Evolutionary conservation across 2,888 invertebrate species (phyloP).

Genomic region (Brenthis daphne): DNA sequence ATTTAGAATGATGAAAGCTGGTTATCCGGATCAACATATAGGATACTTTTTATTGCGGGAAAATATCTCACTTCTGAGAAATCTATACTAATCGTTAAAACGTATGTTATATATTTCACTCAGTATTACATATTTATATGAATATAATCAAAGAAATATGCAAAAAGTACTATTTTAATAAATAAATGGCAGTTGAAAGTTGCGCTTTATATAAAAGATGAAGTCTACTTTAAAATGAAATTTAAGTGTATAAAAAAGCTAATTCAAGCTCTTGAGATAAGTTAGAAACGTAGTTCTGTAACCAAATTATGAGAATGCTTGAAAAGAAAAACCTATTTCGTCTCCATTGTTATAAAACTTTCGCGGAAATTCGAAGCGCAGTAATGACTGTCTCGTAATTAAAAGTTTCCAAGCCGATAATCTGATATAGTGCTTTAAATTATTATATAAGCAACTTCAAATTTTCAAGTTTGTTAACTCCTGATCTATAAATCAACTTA

Average conservation of each 20-base stretch:
- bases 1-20: too few species aligned
- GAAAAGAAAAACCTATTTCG: slow-evolving; percentile 17
- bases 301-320: slow-evolving; percentile 24
- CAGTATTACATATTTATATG: too few species aligned
- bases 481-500: neutral
- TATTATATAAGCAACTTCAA: slow-evolving; percentile 10
- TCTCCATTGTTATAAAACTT: slow-evolving; percentile 12
- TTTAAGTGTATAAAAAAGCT: slow-evolving; percentile 9
- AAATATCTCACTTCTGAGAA: too few species aligned
- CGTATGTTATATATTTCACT: too few species aligned
- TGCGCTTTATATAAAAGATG: neutral
- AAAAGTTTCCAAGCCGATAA: slow-evolving; percentile 25
- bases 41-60: too few species aligned
- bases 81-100: too few species aligned
- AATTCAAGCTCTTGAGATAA: slow-evolving; percentile 8
- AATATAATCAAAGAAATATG: too few species aligned
- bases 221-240: slow-evolving; percentile 1
- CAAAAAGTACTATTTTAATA: too few species aligned
- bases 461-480: slow-evolving; percentile 3
- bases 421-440: slow-evolving; percentile 15
- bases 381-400: slow-evolving; percentile 22
- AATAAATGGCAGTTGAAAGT: neutral
- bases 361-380: slow-evolving; percentile 6
- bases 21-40: too few species aligned
- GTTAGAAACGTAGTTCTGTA: slow-evolving; percentile 23